phyloP scores from a whole-genome alignment of 2,888 invertebrate genomes.

The Agapostemon virescens region DNA sequence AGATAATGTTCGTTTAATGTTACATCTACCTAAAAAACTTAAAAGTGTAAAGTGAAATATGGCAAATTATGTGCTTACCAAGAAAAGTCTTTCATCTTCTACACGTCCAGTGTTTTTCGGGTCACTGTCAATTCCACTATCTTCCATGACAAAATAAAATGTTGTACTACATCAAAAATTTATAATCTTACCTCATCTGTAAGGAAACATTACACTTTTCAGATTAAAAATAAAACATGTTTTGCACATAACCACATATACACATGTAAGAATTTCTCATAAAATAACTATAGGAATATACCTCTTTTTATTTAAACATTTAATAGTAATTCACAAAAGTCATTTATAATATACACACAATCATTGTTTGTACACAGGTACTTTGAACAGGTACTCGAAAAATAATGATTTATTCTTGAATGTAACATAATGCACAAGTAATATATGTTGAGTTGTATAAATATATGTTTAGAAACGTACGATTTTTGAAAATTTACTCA shows the following conservation, averaged over 20 bases:
- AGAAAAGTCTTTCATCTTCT: constrained; percentile 78
- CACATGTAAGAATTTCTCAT: constrained; percentile 4
- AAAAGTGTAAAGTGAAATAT: not conserved
- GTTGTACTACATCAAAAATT: constrained; percentile 38
- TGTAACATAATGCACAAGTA: constrained; percentile 20
- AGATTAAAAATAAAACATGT: not conserved
- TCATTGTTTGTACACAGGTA: constrained; percentile 31
- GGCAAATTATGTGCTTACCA: constrained; percentile 66
- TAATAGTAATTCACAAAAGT: constrained; percentile 27
- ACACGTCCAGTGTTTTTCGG: constrained; percentile 76
- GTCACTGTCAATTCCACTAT: constrained; percentile 81
- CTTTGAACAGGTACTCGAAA: constrained; percentile 30
- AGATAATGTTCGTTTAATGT: not conserved
- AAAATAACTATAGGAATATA: constrained; percentile 20
- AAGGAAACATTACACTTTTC: constrained; percentile 25
- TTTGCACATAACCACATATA: constrained; percentile 16
- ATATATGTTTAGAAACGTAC: constrained; percentile 16
- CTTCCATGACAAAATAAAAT: constrained; percentile 76
- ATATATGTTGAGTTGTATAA: not conserved
- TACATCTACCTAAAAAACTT: not conserved
- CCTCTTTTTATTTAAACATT: constrained; percentile 31
- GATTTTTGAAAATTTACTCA: constrained; percentile 38
- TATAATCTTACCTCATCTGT: constrained; percentile 52
- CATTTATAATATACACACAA: constrained; percentile 18
- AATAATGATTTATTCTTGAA: constrained; percentile 28